Evolutionary conservation across 2,113 vertebrate genomes (phyloP), one percentile per base, ranked within the genome.

Genomic region (Nerophis lumbriciformis): DNA sequence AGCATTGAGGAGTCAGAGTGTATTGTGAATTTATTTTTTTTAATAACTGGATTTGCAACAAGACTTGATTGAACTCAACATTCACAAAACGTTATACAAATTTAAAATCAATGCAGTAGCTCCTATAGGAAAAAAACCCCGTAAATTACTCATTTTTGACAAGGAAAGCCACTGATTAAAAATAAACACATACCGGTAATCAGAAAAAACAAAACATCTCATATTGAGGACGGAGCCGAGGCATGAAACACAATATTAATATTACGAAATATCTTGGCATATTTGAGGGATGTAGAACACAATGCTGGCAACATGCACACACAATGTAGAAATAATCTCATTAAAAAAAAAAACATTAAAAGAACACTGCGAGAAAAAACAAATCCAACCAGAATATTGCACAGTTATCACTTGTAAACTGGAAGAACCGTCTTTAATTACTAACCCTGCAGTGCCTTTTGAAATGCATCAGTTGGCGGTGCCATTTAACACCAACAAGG

Each of bases 381-480:
- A 60, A 54, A 61, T 48, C 49, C 63, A 48, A 16, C 35, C 47
- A 45, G 50, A 60, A 37, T 69, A 83, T 83, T 83, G 80, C 77
- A 81, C 78, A 21, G 53, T 66, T 53, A 11, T 54, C 57, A 9
- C 38, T 8, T 67, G 63, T 66, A 71, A 76, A 76, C 59, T 28
- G 11, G 44, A 13, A 50, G 12, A 53, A 44, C 14, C 48, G 21
- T 57, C 6, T 57, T 57, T 57, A 42, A 57, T 39, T 44, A 10
- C 10, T 21, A 57, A 57, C 19, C 42, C 39, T 45, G 36, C 5
- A 15, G 15, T 12, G 12, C 42, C 62, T 66, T 70, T 66, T 1
- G 55, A 50, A 73, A 61, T 14, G 10, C 47, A 36, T 28, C 61
- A 15, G 56, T 63, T 59, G 71, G 68, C 62, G 66, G 54, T 21